Percentiles rank a stretch among this genome's conserved stretches.
These are phyloP conservation scores for Hydropsyche betteni DNA, from an alignment of 2,888 invertebrate species.

Conservation along the genomic window DNA sequence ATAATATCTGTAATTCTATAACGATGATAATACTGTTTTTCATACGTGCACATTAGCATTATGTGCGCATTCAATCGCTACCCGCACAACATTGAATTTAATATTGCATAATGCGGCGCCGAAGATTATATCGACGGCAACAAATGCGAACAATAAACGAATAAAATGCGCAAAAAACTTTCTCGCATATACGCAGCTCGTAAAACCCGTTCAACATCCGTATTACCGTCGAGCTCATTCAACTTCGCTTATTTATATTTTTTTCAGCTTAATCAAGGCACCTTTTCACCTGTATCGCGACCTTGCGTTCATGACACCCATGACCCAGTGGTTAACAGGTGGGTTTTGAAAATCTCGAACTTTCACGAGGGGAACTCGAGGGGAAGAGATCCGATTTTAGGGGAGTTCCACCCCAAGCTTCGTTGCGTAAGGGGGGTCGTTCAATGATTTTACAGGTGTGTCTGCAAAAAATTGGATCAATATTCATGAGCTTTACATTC, in stretches of 20 bases:
- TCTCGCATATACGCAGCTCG: background rate
- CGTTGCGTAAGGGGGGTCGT: background rate
- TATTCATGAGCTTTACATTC: slow-evolving; percentile 9
- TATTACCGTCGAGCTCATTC: slow-evolving; percentile 22
- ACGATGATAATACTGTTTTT: too few species aligned
- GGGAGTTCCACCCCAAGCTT: slow-evolving; percentile 15
- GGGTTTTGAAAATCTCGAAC: slow-evolving; percentile 16
- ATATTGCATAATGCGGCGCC: too few species aligned
- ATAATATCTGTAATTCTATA: too few species aligned
- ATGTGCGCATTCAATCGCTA: too few species aligned
- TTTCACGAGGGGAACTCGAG: background rate
- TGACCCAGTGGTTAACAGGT: slow-evolving; percentile 25
- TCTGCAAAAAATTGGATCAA: background rate
- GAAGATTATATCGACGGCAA: too few species aligned
- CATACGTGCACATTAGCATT: too few species aligned
- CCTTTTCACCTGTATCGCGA: slow-evolving; percentile 23
- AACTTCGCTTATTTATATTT: slow-evolving; percentile 7
- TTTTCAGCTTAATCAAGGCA: slow-evolving; percentile 25
- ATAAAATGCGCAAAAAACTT: background rate
- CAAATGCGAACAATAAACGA: too few species aligned
- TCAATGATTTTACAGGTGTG: slow-evolving; percentile 18
- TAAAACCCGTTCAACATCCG: slow-evolving; percentile 30
- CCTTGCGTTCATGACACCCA: slow-evolving; percentile 11
- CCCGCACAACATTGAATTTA: too few species aligned
- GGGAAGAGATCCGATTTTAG: background rate